A percentile compares a stretch with the other conserved stretches of the same genome.
Evolutionary conservation across 2,888 invertebrate genomes (phyloP).

Genomic region (Drosophila eohydei): DNA sequence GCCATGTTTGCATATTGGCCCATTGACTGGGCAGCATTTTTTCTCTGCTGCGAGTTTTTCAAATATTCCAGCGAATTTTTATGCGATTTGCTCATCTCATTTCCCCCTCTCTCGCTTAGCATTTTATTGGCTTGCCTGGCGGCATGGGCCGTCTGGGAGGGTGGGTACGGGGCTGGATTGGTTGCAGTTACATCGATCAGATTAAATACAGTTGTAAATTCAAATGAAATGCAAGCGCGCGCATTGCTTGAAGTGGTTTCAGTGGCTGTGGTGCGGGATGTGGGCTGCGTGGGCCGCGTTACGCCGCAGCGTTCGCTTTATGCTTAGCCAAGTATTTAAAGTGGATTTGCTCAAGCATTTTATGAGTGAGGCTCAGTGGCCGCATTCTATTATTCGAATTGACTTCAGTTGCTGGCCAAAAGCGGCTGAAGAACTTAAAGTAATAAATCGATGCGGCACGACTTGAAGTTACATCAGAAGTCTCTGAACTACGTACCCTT

Average conservation of each 20-base stretch:
- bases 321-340: slow-evolving; percentile 75
- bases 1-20: slow-evolving; percentile 73
- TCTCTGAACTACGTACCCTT: slow-evolving; percentile 5
- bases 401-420: slow-evolving; percentile 51
- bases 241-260: slow-evolving; percentile 59
- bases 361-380: slow-evolving; percentile 51
- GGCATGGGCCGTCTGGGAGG: neutral
- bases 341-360: slow-evolving; percentile 59
- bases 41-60: slow-evolving; percentile 56
- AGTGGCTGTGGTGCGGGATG: neutral
- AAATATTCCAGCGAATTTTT: slow-evolving; percentile 68
- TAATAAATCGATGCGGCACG: slow-evolving; percentile 54
- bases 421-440: slow-evolving; percentile 52
- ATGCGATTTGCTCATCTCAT: slow-evolving; percentile 66
- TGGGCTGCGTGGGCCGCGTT: neutral
- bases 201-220: slow-evolving; percentile 77
- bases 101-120: slow-evolving; percentile 33
- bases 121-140: slow-evolving; percentile 68
- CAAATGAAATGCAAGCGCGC: slow-evolving; percentile 77
- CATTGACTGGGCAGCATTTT: slow-evolving; percentile 63
- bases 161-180: slow-evolving; percentile 27
- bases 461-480: slow-evolving; percentile 29
- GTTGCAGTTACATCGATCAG: slow-evolving; percentile 65
- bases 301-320: slow-evolving; percentile 34
- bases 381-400: slow-evolving; percentile 51